These are phyloP conservation scores for Muscicapa comitata DNA, from an alignment of 2,797 vertebrate species.

Conservation along the genomic window DNA sequence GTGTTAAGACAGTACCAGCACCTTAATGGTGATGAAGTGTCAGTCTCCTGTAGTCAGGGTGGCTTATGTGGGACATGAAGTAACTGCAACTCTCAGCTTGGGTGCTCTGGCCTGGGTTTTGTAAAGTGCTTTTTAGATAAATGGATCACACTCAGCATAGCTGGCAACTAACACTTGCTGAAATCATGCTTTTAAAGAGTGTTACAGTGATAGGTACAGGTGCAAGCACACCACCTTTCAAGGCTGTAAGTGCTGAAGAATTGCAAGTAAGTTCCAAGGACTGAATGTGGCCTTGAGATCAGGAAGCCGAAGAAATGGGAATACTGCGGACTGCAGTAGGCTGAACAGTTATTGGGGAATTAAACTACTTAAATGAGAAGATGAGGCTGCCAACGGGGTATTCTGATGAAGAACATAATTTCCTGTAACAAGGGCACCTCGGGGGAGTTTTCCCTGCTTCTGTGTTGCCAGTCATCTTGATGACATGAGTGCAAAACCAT, in stretches of 20 bases:
- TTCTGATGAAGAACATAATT: neutral
- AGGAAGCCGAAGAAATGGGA: neutral
- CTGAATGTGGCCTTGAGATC: rapidly evolving
- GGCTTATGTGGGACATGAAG: neutral
- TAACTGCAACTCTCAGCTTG: neutral
- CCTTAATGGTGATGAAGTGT: neutral
- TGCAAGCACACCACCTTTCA: neutral
- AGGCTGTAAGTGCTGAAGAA: neutral
- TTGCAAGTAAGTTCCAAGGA: neutral
- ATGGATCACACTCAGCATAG: rapidly evolving
- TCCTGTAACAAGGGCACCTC: neutral
- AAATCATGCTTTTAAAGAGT: neutral
- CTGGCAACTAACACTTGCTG: neutral
- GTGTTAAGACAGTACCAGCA: neutral
- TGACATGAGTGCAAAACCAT: neutral
- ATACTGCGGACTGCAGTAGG: neutral
- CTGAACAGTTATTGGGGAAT: neutral
- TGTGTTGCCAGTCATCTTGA: neutral
- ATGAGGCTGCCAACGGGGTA: neutral
- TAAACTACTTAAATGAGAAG: neutral
- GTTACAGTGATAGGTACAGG: neutral
- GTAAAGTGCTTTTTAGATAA: neutral
- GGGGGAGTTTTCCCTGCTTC: neutral
- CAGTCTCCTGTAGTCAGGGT: neutral
- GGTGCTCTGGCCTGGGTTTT: neutral